These are phyloP conservation scores for Dryobotodes eremita DNA, from an alignment of 2,888 invertebrate species.

Conservation along the genomic window DNA sequence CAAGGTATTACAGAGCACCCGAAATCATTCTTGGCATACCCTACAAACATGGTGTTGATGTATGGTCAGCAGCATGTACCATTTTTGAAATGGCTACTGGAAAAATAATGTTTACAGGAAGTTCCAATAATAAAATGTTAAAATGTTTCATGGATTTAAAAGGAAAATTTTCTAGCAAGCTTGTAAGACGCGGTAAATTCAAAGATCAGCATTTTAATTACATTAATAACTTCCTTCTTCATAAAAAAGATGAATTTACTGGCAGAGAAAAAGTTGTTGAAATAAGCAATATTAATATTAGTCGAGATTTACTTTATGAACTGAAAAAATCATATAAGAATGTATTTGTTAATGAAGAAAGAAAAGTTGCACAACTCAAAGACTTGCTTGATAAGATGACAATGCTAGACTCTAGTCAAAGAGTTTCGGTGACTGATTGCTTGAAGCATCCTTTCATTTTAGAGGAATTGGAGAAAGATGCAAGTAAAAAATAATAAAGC, in stretches of 20 bases:
- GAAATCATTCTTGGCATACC: constrained; percentile 99
- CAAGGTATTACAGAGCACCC: constrained; percentile 99
- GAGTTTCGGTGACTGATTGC: constrained; percentile 96
- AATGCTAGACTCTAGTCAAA: constrained; percentile 96
- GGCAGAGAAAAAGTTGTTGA: constrained; percentile 99
- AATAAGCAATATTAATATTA: constrained; percentile 95
- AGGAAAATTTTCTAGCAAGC: constrained; percentile 98
- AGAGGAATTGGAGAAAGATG: constrained; percentile 77
- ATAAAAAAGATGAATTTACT: constrained; percentile 99
- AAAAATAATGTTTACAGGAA: constrained; percentile 98
- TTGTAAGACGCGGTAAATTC: constrained; percentile 98
- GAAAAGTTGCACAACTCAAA: constrained; percentile 97
- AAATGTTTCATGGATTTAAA: constrained; percentile 99
- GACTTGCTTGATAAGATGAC: constrained; percentile 98
- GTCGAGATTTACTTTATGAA: constrained; percentile 96
- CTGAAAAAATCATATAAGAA: constrained; percentile 95
- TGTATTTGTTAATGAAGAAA: constrained; percentile 95
- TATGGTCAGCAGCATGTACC: constrained; percentile 99
- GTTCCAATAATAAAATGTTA: constrained; percentile 99
- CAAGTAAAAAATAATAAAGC: constrained; percentile 53
- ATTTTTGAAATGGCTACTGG: constrained; percentile 99
- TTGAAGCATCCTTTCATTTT: constrained; percentile 97
- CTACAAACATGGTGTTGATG: constrained; percentile 98
- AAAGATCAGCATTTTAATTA: constrained; percentile 99
- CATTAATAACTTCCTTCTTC: constrained; percentile 98